A percentile compares a stretch with the other conserved stretches of the same genome.
Conservation (phyloP, 2,888 invertebrate genomes). For the Arrhopalites spinosus region DNA sequence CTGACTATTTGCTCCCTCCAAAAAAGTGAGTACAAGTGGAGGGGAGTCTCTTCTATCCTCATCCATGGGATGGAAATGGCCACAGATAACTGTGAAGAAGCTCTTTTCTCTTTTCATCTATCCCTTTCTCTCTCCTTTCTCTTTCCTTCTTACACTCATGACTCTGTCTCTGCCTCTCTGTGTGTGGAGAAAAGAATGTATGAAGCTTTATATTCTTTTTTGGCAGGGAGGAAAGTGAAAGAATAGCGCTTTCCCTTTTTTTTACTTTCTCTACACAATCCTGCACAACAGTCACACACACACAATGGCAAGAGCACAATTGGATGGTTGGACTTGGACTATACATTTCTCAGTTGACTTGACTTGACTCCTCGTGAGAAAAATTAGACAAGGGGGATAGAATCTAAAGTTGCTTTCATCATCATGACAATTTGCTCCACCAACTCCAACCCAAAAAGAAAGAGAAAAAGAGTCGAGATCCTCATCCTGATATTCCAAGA, state of each 20-base stretch:
- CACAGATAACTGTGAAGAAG: not conserved
- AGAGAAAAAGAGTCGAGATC: not conserved
- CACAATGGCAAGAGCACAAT: too few relatives aligned
- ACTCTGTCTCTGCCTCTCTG: too few relatives aligned
- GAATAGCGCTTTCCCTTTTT: not conserved
- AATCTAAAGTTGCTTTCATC: conserved; percentile 41
- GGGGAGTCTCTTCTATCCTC: not conserved
- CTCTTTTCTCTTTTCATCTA: too few relatives aligned
- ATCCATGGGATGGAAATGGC: not conserved
- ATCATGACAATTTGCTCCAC: conserved; percentile 35
- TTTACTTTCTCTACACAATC: not conserved
- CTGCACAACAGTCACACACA: not conserved
- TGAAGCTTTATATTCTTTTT: too few relatives aligned
- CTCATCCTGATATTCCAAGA: not conserved
- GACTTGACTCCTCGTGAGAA: conserved; percentile 29
- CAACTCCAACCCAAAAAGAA: not conserved
- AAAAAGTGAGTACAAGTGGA: not conserved
- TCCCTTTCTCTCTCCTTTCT: too few relatives aligned
- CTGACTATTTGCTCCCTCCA: conserved; percentile 40
- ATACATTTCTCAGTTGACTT: not conserved
- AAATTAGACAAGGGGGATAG: conserved; percentile 40
- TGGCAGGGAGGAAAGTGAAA: too few relatives aligned
- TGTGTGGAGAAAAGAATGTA: too few relatives aligned
- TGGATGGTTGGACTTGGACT: not conserved
- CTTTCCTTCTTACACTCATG: too few relatives aligned